Evolutionary conservation across 2,797 vertebrate species (phyloP), one percentile per base, ranked within the genome.

Genomic region (Microchirus variegatus): DNA sequence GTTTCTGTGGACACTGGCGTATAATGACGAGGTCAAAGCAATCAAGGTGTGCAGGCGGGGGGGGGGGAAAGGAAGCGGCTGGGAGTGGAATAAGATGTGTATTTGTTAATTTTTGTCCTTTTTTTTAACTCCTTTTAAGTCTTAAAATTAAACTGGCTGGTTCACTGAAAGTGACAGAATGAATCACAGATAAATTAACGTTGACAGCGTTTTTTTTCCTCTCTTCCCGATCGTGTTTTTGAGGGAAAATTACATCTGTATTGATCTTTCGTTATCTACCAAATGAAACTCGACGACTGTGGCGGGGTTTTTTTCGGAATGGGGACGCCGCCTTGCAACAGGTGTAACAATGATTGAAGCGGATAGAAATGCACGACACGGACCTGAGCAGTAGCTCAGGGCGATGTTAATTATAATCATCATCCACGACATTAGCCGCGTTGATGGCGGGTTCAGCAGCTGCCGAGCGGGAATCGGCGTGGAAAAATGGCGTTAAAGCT

Each of bases 331-430:
- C 16, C 19, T 50, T 65, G 51, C 36, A 63, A 59, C 70, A 59
- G 69, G 59, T 80, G 62, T 45, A 44, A 9, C 26, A 67, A 53
- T 63, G 62, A 73, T 73, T 74, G 42, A 63, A 66, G 69, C 57
- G 56, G 59, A 64, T 57, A 63, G 46, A 67, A 77, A 75, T 60
- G 51, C 67, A 62, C 72, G 40, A 72, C 59, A 66, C 45, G n/a
- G 53, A 73, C 35, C 54, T 8, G 47, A 42, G 67, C 48, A 10
- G 47, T 41, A 12, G 59, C 73, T 66, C 62, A 63, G 57, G 72
- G 72, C 64, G 18, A 41, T 53, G 53, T 53, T 74, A 70, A 83
- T 81, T 80, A 65, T 54, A 68, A 73, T 74, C 26, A 66, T 46
- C 51, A 31, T 61, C 43, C 58, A 58, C 59, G 47, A n/a, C 48